A percentile compares a stretch with the other conserved stretches of the same genome.
Evolutionary conservation across 2,113 vertebrate genomes (phyloP).

Genomic region (Speoplatyrhinus poulsoni): DNA sequence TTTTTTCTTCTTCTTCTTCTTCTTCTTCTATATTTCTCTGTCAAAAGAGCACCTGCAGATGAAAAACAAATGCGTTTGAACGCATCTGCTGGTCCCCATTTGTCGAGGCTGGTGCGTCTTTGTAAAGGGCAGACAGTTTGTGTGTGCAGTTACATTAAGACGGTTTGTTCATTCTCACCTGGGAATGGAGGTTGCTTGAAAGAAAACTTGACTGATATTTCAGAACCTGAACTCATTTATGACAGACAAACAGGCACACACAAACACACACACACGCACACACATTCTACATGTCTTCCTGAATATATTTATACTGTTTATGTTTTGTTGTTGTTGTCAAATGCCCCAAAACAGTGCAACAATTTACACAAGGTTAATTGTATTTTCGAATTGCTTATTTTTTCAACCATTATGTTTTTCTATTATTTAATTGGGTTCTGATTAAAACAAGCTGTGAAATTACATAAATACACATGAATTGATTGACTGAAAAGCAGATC

Average conservation of each 20-base stretch:
- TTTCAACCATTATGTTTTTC: too few relatives aligned
- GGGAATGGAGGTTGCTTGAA: not conserved
- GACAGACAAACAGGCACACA: slow-evolving; percentile 9
- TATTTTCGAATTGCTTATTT: too few relatives aligned
- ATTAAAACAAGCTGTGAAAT: too few relatives aligned
- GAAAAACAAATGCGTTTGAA: slow-evolving; percentile 45
- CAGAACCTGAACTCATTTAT: not conserved
- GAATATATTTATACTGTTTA: too few relatives aligned
- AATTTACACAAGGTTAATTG: too few relatives aligned
- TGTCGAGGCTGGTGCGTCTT: slow-evolving; percentile 24
- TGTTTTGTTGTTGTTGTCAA: too few relatives aligned
- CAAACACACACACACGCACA: not conserved
- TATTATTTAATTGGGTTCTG: too few relatives aligned
- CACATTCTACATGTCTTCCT: not conserved
- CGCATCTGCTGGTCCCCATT: slow-evolving; percentile 21
- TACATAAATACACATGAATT: too few relatives aligned
- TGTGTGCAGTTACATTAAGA: slow-evolving; percentile 8
- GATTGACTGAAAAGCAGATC: too few relatives aligned
- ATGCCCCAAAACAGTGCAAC: too few relatives aligned
- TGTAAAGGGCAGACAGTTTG: slow-evolving; percentile 22
- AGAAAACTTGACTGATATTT: not conserved
- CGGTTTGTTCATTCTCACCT: not conserved
- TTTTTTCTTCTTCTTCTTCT: slow-evolving; percentile 7
- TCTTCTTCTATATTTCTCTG: slow-evolving; percentile 28
- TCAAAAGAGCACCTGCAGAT: slow-evolving; percentile 41